Conservation (phyloP, 92 coral and sea anemone species). For the Phymanthus crucifer region DNA sequence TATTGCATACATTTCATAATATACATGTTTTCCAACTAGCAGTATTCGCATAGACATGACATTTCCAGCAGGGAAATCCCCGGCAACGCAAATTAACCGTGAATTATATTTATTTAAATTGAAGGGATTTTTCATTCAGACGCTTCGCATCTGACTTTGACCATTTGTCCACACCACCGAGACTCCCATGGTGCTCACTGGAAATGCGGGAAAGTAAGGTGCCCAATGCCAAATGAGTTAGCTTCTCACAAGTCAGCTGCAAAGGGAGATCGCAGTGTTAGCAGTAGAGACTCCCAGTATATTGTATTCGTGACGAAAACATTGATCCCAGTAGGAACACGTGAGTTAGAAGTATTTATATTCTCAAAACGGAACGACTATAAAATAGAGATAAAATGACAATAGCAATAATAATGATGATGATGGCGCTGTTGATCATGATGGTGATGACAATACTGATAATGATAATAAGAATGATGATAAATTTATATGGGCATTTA, state of each 20-base stretch:
- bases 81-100: conserved; percentile 1
- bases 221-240: conserved; percentile 36
- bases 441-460: too few species aligned
- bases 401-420: too few species aligned
- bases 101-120: neutral
- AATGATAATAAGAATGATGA: too few species aligned
- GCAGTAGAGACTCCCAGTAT: conserved; percentile 25
- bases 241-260: conserved; percentile 25
- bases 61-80: too few species aligned
- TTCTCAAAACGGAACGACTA: too few species aligned
- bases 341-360: neutral
- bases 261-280: conserved; percentile 37
- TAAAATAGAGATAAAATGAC: too few species aligned
- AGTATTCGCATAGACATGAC: too few species aligned
- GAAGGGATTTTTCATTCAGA: neutral
- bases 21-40: too few species aligned
- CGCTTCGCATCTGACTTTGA: neutral
- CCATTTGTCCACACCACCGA: conserved; percentile 3
- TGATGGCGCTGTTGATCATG: too few species aligned
- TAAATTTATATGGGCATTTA: too few species aligned
- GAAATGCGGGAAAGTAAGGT: conserved; percentile 37
- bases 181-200: conserved; percentile 7
- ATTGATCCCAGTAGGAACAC: conserved; percentile 4
- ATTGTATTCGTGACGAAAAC: conserved; percentile 10
- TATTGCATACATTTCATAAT: too few species aligned